Percentiles rank a stretch among this genome's conserved stretches.
Conservation (phyloP, 2,113 vertebrate genomes). For the Zonotrichia leucophrys region DNA sequence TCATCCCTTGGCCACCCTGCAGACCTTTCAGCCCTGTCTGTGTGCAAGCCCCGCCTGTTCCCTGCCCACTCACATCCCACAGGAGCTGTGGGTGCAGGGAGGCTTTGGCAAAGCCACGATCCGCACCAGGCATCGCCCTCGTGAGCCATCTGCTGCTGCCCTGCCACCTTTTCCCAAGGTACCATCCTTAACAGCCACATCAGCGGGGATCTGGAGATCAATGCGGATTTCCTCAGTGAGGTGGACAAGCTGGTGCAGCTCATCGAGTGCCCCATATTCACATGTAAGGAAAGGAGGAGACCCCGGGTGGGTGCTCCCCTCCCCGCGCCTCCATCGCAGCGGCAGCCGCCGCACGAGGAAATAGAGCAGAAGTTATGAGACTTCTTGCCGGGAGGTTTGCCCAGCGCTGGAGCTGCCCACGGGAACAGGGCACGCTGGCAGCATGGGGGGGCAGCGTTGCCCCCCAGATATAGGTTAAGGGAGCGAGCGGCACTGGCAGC, state of each 20-base stretch:
- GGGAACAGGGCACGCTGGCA: neutral
- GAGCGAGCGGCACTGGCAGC: neutral
- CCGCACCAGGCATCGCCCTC: accelerated
- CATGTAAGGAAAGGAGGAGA: constrained; percentile 79
- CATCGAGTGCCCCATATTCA: constrained; percentile 97
- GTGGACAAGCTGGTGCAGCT: constrained; percentile 98
- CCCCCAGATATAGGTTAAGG: constrained; percentile 42
- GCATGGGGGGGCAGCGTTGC: neutral
- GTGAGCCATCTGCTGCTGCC: neutral
- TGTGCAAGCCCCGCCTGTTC: neutral
- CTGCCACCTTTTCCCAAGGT: neutral
- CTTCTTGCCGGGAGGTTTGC: constrained; percentile 76
- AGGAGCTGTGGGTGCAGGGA: neutral
- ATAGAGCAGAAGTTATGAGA: constrained; percentile 87
- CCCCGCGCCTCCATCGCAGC: neutral
- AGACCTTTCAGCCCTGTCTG: neutral
- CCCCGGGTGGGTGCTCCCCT: neutral
- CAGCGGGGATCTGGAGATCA: constrained; percentile 95
- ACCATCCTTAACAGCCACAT: constrained; percentile 64
- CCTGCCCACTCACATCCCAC: neutral
- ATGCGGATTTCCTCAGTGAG: constrained; percentile 95
- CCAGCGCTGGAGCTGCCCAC: neutral
- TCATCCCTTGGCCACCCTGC: neutral
- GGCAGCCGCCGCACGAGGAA: constrained; percentile 62
- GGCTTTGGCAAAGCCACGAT: neutral